A percentile compares a stretch with the other conserved stretches of the same genome.
phyloP scores from a whole-genome alignment of 2,113 vertebrate genomes.

The Synchiropus splendidus region DNA sequence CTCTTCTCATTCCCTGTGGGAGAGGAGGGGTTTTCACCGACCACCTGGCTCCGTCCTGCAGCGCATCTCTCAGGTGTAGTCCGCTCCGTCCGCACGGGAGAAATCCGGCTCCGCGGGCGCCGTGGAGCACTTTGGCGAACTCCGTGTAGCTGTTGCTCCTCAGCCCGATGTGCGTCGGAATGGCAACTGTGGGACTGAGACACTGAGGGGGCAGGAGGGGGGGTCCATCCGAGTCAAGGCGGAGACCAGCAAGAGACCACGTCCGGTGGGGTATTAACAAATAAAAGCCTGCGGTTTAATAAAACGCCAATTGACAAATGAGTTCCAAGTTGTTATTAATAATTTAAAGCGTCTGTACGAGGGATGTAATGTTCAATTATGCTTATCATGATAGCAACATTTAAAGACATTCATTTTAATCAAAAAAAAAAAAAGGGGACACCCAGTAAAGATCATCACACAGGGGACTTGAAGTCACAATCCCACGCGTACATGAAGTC shows the following conservation, averaged over 20 bases:
- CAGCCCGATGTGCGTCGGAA: conserved; percentile 60
- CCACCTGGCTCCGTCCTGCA: conserved; percentile 33
- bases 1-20: conserved; percentile 19
- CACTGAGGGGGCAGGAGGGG: conserved; percentile 14
- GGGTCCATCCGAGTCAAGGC: conserved; percentile 2
- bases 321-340: neutral
- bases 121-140: conserved; percentile 22
- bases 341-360: too few relatives aligned
- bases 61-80: conserved; percentile 26
- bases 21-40: conserved; percentile 13
- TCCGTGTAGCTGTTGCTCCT: conserved; percentile 62
- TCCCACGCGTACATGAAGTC: too few relatives aligned
- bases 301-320: neutral
- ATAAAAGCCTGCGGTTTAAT: neutral
- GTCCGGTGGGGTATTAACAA: conserved; percentile 23
- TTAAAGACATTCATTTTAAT: too few relatives aligned
- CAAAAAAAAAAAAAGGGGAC: too few relatives aligned
- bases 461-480: too few relatives aligned
- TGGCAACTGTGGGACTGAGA: conserved; percentile 46
- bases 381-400: neutral
- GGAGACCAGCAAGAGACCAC: fast-evolving
- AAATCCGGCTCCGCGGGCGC: neutral
- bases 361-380: too few relatives aligned
- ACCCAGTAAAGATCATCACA: too few relatives aligned
- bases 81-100: neutral